Evolutionary conservation across 2,113 vertebrate species (phyloP).

Genomic region (Loxodonta africana): DNA sequence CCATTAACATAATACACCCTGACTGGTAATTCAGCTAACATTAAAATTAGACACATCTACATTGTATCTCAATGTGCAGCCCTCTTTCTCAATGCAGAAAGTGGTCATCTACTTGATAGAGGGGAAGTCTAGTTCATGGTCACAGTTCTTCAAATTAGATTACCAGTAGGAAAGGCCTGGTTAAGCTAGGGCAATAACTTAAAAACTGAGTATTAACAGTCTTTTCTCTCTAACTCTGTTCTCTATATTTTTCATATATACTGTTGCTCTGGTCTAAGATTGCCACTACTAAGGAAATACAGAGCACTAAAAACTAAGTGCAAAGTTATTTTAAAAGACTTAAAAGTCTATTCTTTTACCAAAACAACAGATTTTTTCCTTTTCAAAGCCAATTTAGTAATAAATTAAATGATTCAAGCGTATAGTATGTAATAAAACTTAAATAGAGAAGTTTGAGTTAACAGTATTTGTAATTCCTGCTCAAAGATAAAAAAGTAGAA

Average conservation of each 20-base stretch:
- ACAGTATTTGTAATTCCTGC: slow-evolving; percentile 19
- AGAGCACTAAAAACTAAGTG: neutral
- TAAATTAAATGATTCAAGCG: slow-evolving; percentile 30
- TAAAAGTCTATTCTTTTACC: neutral
- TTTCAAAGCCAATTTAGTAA: slow-evolving; percentile 3
- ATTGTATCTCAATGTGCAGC: neutral
- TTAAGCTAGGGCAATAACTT: neutral
- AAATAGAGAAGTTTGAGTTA: neutral
- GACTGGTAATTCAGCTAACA: neutral
- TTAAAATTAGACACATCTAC: neutral
- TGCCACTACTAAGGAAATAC: neutral
- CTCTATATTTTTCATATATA: neutral
- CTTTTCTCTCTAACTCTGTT: neutral
- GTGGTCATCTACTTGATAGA: neutral
- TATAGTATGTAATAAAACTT: neutral
- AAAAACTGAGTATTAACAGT: neutral
- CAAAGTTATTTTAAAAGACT: neutral
- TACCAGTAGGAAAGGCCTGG: neutral
- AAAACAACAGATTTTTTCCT: neutral
- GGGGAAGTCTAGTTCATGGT: neutral
- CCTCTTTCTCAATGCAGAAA: neutral
- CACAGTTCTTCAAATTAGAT: neutral
- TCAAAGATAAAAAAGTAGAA: slow-evolving; percentile 21
- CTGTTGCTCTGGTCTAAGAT: neutral
- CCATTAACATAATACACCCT: neutral